Conservation (phyloP, 2,113 vertebrate species). For the Corynorhinus townsendii region DNA sequence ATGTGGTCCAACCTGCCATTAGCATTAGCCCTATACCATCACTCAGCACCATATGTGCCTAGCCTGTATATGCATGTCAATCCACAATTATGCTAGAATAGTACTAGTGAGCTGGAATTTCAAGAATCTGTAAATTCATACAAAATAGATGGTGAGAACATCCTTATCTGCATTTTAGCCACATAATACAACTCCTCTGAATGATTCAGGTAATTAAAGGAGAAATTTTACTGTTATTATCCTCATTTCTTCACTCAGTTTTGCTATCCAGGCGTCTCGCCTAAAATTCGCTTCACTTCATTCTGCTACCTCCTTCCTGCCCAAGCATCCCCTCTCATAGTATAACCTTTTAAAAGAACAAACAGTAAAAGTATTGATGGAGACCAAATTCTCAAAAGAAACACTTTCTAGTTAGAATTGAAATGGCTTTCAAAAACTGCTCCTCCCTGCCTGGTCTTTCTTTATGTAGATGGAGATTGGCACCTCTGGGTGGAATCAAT, state of each 20-base stretch:
- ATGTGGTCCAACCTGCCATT: background rate
- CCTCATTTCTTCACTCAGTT: background rate
- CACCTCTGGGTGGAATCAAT: constrained; percentile 42
- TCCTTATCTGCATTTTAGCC: background rate
- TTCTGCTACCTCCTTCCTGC: background rate
- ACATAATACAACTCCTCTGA: background rate
- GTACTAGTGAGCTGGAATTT: background rate
- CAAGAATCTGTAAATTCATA: background rate
- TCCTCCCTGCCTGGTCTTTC: constrained; percentile 20
- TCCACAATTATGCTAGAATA: background rate
- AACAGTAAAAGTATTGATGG: background rate
- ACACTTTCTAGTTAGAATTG: background rate
- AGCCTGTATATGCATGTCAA: background rate
- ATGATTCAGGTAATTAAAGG: background rate
- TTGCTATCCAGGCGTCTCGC: background rate
- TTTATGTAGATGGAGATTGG: background rate
- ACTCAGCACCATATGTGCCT: background rate
- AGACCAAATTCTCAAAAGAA: background rate
- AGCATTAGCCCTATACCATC: background rate
- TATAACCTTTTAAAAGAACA: background rate
- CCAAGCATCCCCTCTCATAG: background rate
- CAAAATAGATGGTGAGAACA: background rate
- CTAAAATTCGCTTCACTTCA: background rate
- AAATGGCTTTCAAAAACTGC: background rate
- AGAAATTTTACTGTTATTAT: background rate